These are phyloP conservation scores for Microcebus griseorufus DNA, from an alignment of 2,113 vertebrate species.

Conservation along the genomic window DNA sequence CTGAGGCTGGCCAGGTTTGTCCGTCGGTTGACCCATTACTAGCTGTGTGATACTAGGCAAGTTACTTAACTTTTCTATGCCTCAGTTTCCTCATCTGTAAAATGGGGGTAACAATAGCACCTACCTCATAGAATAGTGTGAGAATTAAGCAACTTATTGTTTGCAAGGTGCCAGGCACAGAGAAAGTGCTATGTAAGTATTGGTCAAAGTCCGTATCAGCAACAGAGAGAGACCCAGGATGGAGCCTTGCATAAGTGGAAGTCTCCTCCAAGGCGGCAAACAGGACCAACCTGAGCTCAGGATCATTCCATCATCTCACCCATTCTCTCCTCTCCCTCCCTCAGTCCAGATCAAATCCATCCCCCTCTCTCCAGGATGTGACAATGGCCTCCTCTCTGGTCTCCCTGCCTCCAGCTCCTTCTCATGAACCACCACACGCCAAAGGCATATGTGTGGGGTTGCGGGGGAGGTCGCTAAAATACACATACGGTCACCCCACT, in stretches of 20 bases:
- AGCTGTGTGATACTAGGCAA: background rate
- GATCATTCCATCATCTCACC: background rate
- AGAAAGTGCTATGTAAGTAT: background rate
- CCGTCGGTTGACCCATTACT: background rate
- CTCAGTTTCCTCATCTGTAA: slow-evolving; percentile 41
- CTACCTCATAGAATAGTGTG: background rate
- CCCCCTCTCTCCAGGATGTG: background rate
- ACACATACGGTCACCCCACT: background rate
- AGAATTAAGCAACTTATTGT: background rate
- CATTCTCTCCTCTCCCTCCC: background rate
- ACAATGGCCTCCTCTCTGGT: background rate
- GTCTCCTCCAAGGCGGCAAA: background rate
- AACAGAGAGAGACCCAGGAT: background rate
- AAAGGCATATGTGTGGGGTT: background rate
- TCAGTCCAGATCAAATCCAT: background rate
- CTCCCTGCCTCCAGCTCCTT: background rate
- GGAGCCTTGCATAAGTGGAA: background rate
- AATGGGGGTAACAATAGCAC: background rate
- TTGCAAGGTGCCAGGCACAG: background rate
- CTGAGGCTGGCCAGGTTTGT: background rate
- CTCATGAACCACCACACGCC: background rate
- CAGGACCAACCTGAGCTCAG: background rate
- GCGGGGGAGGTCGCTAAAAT: background rate
- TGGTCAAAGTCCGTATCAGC: background rate
- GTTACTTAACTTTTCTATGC: background rate